Evolutionary conservation across 2,797 vertebrate species (phyloP), one percentile per base, ranked within the genome.

Genomic region (Pseudomugil gertrudae): DNA sequence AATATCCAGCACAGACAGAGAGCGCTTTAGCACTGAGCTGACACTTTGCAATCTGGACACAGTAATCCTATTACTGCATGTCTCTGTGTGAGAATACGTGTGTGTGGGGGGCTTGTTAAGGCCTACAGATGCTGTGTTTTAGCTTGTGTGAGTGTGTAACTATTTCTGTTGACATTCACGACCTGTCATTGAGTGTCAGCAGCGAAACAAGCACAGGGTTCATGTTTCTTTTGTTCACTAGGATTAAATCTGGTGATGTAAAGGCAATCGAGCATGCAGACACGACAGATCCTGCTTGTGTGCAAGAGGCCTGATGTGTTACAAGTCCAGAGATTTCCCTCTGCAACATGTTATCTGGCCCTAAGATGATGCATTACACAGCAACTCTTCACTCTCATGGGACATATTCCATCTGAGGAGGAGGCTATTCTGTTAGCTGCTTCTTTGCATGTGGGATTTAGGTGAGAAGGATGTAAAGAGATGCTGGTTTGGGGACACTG

Each of bases 41-140:
- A 89, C 89, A 92, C 87, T 84, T 84, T 80, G 85, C 82, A 91
- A 87, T 91, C 85, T 90, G 90, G 80, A 74, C 79, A 71, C 74
- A 82, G 74, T 92, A 92, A 92, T 91, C 90, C 89, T 90, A 90
- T 91, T 90, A 92, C 78, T 79, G 78, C 76, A 70, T 64, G 70
- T 81, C 47, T 72, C 30, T 53, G 63, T 54, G 63, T 79, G 63
- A 26, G 48, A 47, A 47, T 11, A 47, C 69, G 52, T 63, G 55
- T 51, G 15, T 32, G 32, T 32, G 32, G 67, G 32, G 43, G 40
- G 57, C 63, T 69, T 59, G 48, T 27, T 40, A 32, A 50, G 56
- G 61, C 23, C 50, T 36, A 35, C 48, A 57, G 58, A 33, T 71
- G 36, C 51, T 69, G 21, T 48, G 43, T 40, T 52, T 38, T 4